Conservation (phyloP, 2,888 invertebrate genomes). For the Kuschelorhynchus macadamiae region DNA sequence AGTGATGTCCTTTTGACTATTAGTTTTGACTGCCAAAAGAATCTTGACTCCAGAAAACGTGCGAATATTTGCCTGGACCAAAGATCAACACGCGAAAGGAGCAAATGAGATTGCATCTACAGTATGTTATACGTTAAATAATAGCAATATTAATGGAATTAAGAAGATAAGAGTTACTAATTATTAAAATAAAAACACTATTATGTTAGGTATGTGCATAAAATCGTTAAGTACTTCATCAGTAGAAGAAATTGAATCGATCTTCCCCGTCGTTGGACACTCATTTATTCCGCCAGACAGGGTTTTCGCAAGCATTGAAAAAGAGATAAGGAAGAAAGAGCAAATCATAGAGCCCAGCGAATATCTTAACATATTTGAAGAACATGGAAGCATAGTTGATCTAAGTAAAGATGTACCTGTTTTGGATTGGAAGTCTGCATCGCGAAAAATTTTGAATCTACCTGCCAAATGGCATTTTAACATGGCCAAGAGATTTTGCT, state of each 20-base stretch:
- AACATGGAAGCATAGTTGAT: conserved; percentile 7
- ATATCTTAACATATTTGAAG: conserved; percentile 3
- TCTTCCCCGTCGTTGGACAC: not conserved
- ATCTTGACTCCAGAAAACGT: conserved; percentile 53
- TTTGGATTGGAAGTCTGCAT: conserved; percentile 2
- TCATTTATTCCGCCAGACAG: not conserved
- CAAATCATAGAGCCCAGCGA: conserved; percentile 1
- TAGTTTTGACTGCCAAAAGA: conserved; percentile 53
- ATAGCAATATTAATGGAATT: conserved; percentile 9
- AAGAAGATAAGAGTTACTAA: conserved; percentile 3
- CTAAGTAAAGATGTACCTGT: not conserved
- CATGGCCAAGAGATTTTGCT: no score
- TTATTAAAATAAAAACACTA: conserved; percentile 42
- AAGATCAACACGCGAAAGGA: conserved; percentile 26
- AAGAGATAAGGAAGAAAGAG: not conserved
- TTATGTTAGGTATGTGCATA: conserved; percentile 32
- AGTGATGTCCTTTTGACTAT: not conserved
- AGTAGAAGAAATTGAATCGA: no score
- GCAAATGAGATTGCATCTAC: conserved; percentile 36
- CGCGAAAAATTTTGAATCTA: not conserved
- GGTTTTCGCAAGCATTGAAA: conserved; percentile 3
- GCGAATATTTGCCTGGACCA: conserved; percentile 48
- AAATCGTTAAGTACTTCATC: conserved; percentile 18
- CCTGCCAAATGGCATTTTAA: no score
- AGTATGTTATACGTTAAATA: conserved; percentile 4